Base-by-base conservation (phyloP, 2,888 invertebrate species). In the Drosophila tanythrix region DNA sequence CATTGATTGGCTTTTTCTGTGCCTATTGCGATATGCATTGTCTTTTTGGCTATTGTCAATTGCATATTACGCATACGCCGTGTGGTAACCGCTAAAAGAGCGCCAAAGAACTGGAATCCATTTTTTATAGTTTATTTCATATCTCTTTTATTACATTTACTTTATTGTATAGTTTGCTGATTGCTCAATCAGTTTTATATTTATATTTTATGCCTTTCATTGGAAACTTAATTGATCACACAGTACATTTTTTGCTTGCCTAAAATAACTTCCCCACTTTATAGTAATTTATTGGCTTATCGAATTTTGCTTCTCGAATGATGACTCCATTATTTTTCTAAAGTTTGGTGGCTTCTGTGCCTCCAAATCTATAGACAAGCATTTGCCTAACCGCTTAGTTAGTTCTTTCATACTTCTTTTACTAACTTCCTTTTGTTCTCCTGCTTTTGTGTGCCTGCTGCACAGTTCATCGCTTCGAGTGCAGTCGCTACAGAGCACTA, bases 1-100 rank as follows among this genome's bases (percentile, higher is more conserved):
- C 51, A 69, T 73, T 66, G 66, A 76, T 76, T 76, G 79, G 43
- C 66, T 62, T 53, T 38, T n/a, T n/a, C 29, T 38, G 36, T 33
- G 50, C 53, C 50, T 60, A 35, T 58, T 56, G 51, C 21, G 40
- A 60, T 48, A 35, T 29, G 55, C 46, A 40, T 59, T n/a, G 25
- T 1, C 46, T 52, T 33, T 43, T 18, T 18, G 11, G 40, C 27
- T 27, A 61, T 52, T 58, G 15, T 3, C 2, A 7, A 18, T 5
- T 29, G 3, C n/a, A n/a, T 58, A 25, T 59, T 50, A 58, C 61
- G n/a, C 52, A 74, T 33, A 40, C 63, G 46, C 8, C 5, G 10
- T 27, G 40, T 50, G 40, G 10, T 13, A 31, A 0, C 10, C 4
- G 25, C 3, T 13, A 18, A 21, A 50, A 35, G 0, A 15, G 29